phyloP scores from a whole-genome alignment of 2,113 vertebrate species.

The Channa maculata region DNA sequence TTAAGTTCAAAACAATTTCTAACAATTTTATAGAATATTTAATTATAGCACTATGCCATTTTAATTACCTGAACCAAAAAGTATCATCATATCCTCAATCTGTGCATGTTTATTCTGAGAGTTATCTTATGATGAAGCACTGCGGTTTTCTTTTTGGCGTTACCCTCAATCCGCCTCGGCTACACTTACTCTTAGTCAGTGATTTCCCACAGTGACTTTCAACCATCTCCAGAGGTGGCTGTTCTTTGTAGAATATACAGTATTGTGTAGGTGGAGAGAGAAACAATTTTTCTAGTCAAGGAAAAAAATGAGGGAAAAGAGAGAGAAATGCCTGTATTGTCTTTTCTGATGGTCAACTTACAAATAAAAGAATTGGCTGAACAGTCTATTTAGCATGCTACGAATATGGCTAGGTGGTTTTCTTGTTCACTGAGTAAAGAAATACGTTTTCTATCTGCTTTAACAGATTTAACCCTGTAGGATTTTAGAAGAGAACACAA shows the following conservation, averaged over 20 bases:
- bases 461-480: not conserved
- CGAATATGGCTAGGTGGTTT: not conserved
- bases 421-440: constrained; percentile 3
- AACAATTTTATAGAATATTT: too few species aligned
- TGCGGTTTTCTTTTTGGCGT: constrained; percentile 21
- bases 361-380: constrained; percentile 1
- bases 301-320: constrained; percentile 11
- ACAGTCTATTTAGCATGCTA: not conserved
- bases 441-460: constrained; percentile 13
- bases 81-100: not conserved
- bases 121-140: constrained; percentile 28
- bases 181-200: constrained; percentile 50
- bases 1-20: not conserved
- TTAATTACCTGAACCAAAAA: not conserved
- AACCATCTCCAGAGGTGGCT: constrained; percentile 45
- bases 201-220: constrained; percentile 57
- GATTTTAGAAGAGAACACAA: not conserved
- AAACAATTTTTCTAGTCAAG: constrained; percentile 13
- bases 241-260: constrained; percentile 23
- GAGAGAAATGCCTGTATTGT: not conserved
- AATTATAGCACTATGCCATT: not conserved
- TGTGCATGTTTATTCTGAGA: constrained; percentile 24
- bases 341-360: constrained; percentile 29
- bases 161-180: constrained; percentile 1
- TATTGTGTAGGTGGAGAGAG: constrained; percentile 47